These are phyloP conservation scores for Myripristis jacobus DNA, from an alignment of 2,797 vertebrate genomes.

Conservation along the genomic window DNA sequence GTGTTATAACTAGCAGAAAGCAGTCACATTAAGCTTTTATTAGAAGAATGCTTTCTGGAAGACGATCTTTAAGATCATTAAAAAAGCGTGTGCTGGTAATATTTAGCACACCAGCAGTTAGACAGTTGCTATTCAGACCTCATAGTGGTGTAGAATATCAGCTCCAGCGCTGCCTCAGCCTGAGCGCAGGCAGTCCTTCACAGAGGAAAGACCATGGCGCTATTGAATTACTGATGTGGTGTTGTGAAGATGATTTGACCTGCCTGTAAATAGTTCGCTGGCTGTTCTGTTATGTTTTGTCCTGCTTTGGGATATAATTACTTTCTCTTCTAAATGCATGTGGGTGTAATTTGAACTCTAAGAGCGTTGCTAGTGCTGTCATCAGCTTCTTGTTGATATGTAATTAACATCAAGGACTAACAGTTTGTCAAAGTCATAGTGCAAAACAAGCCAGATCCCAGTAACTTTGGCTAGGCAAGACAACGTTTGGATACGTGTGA, in stretches of 20 bases:
- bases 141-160: slow-evolving; percentile 34
- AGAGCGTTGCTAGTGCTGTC: slow-evolving; percentile 5
- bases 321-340: slow-evolving; percentile 10
- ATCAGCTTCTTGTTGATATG: background rate
- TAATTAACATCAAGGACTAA: too few relatives aligned
- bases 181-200: too few relatives aligned
- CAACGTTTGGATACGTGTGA: too few relatives aligned
- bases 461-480: too few relatives aligned
- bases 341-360: slow-evolving; percentile 9
- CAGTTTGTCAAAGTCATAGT: too few relatives aligned
- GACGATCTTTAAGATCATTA: background rate
- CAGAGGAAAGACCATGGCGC: too few relatives aligned
- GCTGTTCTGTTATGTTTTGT: slow-evolving; percentile 2
- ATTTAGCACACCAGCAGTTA: slow-evolving; percentile 24
- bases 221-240: background rate
- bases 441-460: too few relatives aligned
- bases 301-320: slow-evolving; percentile 10
- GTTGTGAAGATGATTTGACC: slow-evolving; percentile 1
- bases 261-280: slow-evolving; percentile 3
- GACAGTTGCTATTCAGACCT: slow-evolving; percentile 26
- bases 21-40: too few relatives aligned
- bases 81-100: background rate
- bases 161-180: background rate
- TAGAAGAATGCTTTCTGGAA: too few relatives aligned
- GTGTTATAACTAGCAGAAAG: too few relatives aligned